Base-by-base conservation (phyloP, 2,888 invertebrate species). In the Coleophora flavipennella region DNA sequence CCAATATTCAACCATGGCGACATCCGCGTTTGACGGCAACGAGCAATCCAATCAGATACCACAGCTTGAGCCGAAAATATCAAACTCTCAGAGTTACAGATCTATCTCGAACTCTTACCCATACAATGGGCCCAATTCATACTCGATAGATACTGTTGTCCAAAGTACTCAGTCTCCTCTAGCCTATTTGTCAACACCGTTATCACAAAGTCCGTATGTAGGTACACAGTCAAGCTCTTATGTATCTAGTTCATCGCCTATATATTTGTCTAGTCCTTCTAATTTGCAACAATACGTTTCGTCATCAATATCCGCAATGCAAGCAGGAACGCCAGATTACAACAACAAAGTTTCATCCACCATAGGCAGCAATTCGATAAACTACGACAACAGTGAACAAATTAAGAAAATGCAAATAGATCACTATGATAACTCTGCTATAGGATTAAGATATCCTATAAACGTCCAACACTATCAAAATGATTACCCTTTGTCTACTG, bases 391-490 rank as follows among this genome's bases (percentile, higher is more conserved):
- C 31, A 69, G 59, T 46, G 72, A 75, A 3, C 50, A 52, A 11
- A 67, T 57, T 47, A 77, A 78, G 50, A 73, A 73, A 44, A 64
- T 80, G 46, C 72, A 74, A 49, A 74, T 79, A 38, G 79, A 83
- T 48, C 80, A 81, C 54, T 84, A 77, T 42, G 78, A 84, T 46
- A 84, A 81, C 46, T 71, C 80, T 11, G 73, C 64, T 4, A 77
- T 72, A 48, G 80, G 80, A 6, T 57, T 81, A 0, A 67, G 77
- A 46, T 80, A 73, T 53, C 75, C 76, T 0, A 48, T 53, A 10
- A 73, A 63, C 48, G 40, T 59, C 1, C 75, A 69, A 39, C 79
- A 76, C 45, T 75, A 71, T 51, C 70, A 68, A 47, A 74, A 64
- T 41, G 78, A 80, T 32, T 74, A 66, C 35, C 57, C 67, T 1